Evolutionary conservation across 2,113 vertebrate species (phyloP), one percentile per base, ranked within the genome.

Genomic region (human (Homo sapiens)): DNA sequence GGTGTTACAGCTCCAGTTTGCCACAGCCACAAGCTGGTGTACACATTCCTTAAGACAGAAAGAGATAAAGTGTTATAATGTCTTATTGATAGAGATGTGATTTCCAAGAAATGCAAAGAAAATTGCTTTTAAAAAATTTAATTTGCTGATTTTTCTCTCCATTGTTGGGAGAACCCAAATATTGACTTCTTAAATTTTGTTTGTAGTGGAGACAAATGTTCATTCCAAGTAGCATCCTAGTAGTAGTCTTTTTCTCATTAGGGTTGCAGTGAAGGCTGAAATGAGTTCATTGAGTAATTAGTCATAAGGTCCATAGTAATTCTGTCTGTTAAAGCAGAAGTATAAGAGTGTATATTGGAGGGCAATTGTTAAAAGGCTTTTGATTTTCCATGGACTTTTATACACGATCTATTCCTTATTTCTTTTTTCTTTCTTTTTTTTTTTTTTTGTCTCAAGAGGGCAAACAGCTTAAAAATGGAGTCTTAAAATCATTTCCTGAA

Each of bases 1-100:
- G 92, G 98, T 88, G 96, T 87, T 94, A 57, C 96, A 97, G 50
- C 35, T 38, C 3, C 40, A 43, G 16, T 43, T 52, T 25, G 48
- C n/a, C 57, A 1, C 18, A 9, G 38, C 0, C 32, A 5, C 0
- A 73, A 50, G 7, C n/a, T 4, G 35, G 17, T 27, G 2, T 43
- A 13, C 48, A 61, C 43, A 57, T 61, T 16, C 6, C 4, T 38
- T 8, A 11, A 32, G 2, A 43, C 5, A 22, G 5, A 52, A 22
- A 32, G 3, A 30, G 0, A 68, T 75, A 70, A 80, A 38, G 7
- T 75, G 43, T 52, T 92, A 30, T 12, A 50, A n/a, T 76, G 14
- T 38, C 6, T 38, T 55, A 50, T 68, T 61, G 81, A 83, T 52
- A 85, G 48, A 64, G 25, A 13, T 35, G 27, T 40, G 45, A 38